Percentiles rank a stretch among this genome's conserved stretches.
Evolutionary conservation across 2,888 invertebrate species (phyloP).

Genomic region (Cataglyphis albicans): DNA sequence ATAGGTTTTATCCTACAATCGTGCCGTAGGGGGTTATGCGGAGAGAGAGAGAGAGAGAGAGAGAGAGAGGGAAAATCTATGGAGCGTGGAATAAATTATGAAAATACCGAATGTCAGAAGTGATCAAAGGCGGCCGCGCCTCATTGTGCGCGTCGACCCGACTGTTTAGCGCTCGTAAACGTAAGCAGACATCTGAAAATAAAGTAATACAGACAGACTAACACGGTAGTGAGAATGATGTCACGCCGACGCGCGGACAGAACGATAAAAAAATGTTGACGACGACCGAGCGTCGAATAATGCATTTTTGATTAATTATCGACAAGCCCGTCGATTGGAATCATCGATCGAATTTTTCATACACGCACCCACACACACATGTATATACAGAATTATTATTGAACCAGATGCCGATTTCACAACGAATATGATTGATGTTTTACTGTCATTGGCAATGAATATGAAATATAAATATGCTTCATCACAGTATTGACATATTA

Average conservation of each 20-base stretch:
- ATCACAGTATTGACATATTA: constrained; percentile 16
- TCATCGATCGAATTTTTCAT: constrained; percentile 9
- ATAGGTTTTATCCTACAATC: constrained; percentile 67
- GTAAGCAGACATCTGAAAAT: constrained; percentile 65
- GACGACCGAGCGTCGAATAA: constrained; percentile 15
- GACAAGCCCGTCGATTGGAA: constrained; percentile 7
- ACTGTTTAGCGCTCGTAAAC: constrained; percentile 75
- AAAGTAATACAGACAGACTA: constrained; percentile 65
- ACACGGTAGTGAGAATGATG: constrained; percentile 74
- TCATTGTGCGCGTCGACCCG: constrained; percentile 75
- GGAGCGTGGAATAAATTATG: constrained; percentile 81
- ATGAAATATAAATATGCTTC: neutral
- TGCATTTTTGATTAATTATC: constrained; percentile 48
- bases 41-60: constrained; percentile 27
- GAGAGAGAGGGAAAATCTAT: constrained; percentile 52
- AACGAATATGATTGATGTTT: constrained; percentile 37
- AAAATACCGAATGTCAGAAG: constrained; percentile 82
- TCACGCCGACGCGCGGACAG: constrained; percentile 67
- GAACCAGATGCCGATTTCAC: constrained; percentile 2
- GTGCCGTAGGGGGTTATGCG: neutral
- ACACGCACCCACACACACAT: neutral
- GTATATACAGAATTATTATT: neutral
- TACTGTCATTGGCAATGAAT: constrained; percentile 20
- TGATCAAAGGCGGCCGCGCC: constrained; percentile 82
- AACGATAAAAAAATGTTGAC: constrained; percentile 48